Base-by-base conservation (phyloP, 2,113 vertebrate genomes). In the Coregonus clupeaformis region DNA sequence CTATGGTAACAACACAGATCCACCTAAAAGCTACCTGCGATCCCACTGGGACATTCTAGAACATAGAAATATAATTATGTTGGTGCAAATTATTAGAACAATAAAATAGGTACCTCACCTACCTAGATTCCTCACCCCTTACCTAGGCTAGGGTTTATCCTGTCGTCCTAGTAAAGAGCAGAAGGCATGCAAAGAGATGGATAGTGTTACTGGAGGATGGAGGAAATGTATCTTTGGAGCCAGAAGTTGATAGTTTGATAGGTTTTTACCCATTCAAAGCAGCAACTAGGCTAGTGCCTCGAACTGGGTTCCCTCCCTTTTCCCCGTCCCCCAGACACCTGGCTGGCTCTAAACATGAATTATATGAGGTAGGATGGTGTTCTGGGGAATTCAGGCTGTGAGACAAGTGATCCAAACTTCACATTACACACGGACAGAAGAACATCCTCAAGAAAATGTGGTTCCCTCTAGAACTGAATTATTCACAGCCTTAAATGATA, bases 21-120 rank as follows among this genome's bases (percentile, higher is more conserved):
- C 13, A 60, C 57, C 57, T 60, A n/a, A 60, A 59, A 22, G 71
- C 80, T 79, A 90, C 89, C 89, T 89, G 6, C 62, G 5, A 24
- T 49, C 14, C 45, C 45, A 69, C 42, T 24, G n/a, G 12, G n/a
- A 14, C 12, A 45, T 25, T 24, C 11, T 6, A 27, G 13, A 27
- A 24, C 4, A 27, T 14, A 64, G 12, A 27, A 67, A 11, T 20
- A 27, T 20, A 16, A 36, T 16, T 3, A 68, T 22, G 42, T 6
- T 6, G 3, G 9, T 22, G 12, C 1, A 22, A 68, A 5, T 12
- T 0, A 13, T 47, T 47, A 1, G n/a, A n/a, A n/a, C n/a, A n/a
- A n/a, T 47, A 9, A 6, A 47, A 47, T 47, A 66, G 25, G 42
- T 24, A 4, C 29, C 67, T 22, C 9, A 1, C 14, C 65, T 67